Conservation (phyloP, 2,888 invertebrate species). For the Mamestra brassicae region DNA sequence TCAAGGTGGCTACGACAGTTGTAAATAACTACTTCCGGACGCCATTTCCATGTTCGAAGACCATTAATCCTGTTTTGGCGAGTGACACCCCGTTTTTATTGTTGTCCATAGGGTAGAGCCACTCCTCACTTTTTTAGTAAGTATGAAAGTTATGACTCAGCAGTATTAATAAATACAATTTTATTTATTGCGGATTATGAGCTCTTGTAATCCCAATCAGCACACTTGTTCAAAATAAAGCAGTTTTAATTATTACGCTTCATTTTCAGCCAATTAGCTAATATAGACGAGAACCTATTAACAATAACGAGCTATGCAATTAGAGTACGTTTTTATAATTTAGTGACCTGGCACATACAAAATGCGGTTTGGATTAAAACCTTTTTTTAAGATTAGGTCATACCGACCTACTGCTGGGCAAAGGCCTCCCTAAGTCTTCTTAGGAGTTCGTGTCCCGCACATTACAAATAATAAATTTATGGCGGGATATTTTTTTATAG, state of each 20-base stretch:
- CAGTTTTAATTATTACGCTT: background rate
- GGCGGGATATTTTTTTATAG: background rate
- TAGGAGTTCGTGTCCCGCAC: background rate
- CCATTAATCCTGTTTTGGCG: constrained; percentile 79
- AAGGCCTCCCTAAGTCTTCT: no score
- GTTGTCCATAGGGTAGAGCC: constrained; percentile 73
- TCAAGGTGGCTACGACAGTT: constrained; percentile 70
- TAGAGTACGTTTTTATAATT: background rate
- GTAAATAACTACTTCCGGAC: constrained; percentile 77
- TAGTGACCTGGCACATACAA: background rate
- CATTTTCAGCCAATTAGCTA: constrained; percentile 13
- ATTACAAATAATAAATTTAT: background rate
- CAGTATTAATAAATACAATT: constrained; percentile 13
- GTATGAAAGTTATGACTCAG: constrained; percentile 53
- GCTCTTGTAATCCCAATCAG: constrained; percentile 9
- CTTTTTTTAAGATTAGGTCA: no score
- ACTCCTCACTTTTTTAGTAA: constrained; percentile 68
- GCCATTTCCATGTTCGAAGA: constrained; percentile 76
- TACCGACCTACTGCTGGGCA: no score
- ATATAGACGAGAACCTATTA: background rate
- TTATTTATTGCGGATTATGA: constrained; percentile 18
- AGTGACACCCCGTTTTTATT: constrained; percentile 69
- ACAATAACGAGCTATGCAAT: constrained; percentile 7
- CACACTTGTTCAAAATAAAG: constrained; percentile 1
- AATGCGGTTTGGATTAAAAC: background rate